Evolutionary conservation across 1,140 invertebrate genomes (phyloP), one percentile per base, ranked within the genome.

Genomic region (Macrocentrus cingulum): DNA sequence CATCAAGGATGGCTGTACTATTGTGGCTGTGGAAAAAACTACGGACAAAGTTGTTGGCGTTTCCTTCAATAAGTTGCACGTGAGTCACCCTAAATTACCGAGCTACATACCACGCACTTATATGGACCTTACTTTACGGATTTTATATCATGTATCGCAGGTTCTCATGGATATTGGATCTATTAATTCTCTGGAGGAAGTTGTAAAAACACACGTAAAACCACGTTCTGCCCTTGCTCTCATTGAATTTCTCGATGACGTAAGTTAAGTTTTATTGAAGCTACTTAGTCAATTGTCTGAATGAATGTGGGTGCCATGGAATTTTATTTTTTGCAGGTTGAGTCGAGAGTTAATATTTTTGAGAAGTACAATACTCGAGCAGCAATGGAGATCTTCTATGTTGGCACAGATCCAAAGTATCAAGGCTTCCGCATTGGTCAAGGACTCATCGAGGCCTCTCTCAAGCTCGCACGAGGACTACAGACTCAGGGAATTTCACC

Each of bases 241-340:
- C 6, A 77, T 85, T 66, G 64, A 84, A 52, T 84, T 84, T 62
- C 82, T 86, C 77, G 78, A 52, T 56, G 58, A 66, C 29, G 70
- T 72, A 60, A 72, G 68, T 15, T 11, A 8, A 25, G 18, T n/a
- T 41, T 58, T 42, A 50, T 37, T 54, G 44, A 50, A 37, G 25
- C 42, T 46, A 20, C 23, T 25, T 25, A 39, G 49, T 45, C 37
- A 20, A 34, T 32, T 42, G 15, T 52, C 1, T 37, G 3, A 16
- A 48, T 46, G 18, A 57, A 57, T 60, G 37, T 22, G 22, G 3
- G 1, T 29, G 7, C 3, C 25, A 39, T 57, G 9, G 42, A 29
- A 34, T 23, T 36, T 13, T 8, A 44, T 34, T 50, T 57, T 18
- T 5, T 49, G 41, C n/a, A 75, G 72, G 15, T 72, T 15, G 66